phyloP scores from a whole-genome alignment of 2,797 vertebrate genomes.

The Coreius guichenoti region DNA sequence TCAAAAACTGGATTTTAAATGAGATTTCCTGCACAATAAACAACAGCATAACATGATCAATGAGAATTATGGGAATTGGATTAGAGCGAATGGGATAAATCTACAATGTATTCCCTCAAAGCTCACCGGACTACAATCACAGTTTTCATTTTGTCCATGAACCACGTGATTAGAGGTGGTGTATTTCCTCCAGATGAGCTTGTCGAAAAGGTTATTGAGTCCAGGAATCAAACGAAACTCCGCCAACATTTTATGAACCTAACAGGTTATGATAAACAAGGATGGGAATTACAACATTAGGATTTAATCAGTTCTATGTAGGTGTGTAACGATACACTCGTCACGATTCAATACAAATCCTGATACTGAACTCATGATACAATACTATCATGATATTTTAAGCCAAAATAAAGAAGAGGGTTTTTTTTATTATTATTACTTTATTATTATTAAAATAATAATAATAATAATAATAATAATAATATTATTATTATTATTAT shows the following conservation, averaged over 20 bases:
- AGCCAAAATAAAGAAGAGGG: too few relatives aligned
- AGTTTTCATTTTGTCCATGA: constrained; percentile 97
- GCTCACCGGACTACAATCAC: constrained; percentile 95
- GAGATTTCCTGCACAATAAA: constrained; percentile 89
- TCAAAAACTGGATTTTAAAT: constrained; percentile 97
- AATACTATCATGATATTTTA: too few relatives aligned
- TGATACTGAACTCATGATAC: too few relatives aligned
- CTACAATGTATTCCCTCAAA: background rate
- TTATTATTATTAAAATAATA: too few relatives aligned
- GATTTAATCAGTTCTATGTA: background rate
- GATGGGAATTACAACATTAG: background rate
- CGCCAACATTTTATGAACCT: constrained; percentile 99
- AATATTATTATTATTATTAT: too few relatives aligned
- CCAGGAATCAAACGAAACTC: constrained; percentile 97
- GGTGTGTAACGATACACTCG: background rate
- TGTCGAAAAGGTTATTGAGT: constrained; percentile 97
- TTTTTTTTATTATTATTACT: too few relatives aligned
- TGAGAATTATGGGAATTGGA: background rate
- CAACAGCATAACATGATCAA: background rate
- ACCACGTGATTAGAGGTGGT: constrained; percentile 86
- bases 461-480: too few relatives aligned
- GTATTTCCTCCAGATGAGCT: constrained; percentile 98
- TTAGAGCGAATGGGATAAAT: background rate
- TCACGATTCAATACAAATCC: background rate
- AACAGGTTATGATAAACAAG: background rate